Percentiles rank a stretch among this genome's conserved stretches.
These are phyloP conservation scores for Hypothenemus hampei DNA, from an alignment of 1,140 invertebrate genomes.

Conservation along the genomic window DNA sequence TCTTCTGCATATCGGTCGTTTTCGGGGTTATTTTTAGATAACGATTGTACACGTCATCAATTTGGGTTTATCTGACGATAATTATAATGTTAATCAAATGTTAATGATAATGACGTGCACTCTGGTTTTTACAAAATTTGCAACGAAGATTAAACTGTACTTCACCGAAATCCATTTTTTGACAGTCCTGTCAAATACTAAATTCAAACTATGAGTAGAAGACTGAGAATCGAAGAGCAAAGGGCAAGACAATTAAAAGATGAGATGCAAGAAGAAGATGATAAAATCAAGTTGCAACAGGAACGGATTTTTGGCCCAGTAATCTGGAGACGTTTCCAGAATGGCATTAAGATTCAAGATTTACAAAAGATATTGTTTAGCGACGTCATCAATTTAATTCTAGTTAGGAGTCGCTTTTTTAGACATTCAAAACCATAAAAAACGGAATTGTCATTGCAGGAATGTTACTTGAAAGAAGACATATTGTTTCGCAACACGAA, in stretches of 20 bases:
- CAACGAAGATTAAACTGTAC: background rate
- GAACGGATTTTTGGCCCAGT: slow-evolving; percentile 52
- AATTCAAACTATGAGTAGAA: slow-evolving; percentile 40
- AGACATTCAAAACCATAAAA: background rate
- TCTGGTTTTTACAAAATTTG: background rate
- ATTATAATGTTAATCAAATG: background rate
- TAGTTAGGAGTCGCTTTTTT: slow-evolving; percentile 33
- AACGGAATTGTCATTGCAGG: background rate
- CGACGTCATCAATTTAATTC: slow-evolving; percentile 52
- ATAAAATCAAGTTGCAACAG: slow-evolving; percentile 31
- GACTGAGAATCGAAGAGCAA: slow-evolving; percentile 35
- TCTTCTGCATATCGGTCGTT: slow-evolving; percentile 17
- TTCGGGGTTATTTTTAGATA: slow-evolving; percentile 22
- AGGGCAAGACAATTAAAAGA: slow-evolving; percentile 29
- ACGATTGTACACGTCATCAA: no score
- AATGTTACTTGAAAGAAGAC: slow-evolving; percentile 40
- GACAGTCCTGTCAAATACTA: background rate
- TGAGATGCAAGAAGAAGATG: slow-evolving; percentile 38
- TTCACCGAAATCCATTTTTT: no score
- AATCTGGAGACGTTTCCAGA: slow-evolving; percentile 51
- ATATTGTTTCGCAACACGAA: slow-evolving; percentile 47
- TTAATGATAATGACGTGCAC: background rate
- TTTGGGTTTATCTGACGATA: no score
- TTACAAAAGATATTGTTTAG: slow-evolving; percentile 53
- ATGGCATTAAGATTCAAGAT: slow-evolving; percentile 54